phyloP scores from a whole-genome alignment of 2,113 vertebrate genomes.

The Spheniscus mendiculus region DNA sequence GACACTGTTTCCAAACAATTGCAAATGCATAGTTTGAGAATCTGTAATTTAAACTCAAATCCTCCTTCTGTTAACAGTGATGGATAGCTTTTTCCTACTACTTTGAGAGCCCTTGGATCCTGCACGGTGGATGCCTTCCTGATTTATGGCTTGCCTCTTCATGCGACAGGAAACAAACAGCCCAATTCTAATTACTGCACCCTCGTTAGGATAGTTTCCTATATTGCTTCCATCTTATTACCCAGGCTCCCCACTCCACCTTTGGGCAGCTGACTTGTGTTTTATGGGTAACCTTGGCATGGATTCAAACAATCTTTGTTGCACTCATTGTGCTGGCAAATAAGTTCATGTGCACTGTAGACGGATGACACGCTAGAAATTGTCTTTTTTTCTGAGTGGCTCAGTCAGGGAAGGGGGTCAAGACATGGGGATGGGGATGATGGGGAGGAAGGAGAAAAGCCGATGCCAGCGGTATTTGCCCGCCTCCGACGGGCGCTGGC shows the following conservation, averaged over 20 bases:
- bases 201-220: background rate
- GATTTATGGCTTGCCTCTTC: conserved; percentile 45
- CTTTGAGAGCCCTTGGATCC: conserved; percentile 35
- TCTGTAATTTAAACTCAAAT: conserved; percentile 32
- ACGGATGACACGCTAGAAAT: background rate
- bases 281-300: background rate
- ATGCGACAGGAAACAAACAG: background rate
- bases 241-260: background rate
- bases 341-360: background rate
- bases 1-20: conserved; percentile 38
- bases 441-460: background rate
- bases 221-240: background rate
- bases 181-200: background rate
- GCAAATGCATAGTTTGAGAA: background rate
- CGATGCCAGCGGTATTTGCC: background rate
- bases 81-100: conserved; percentile 31
- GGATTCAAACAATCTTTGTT: background rate
- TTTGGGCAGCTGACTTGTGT: background rate
- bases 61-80: conserved; percentile 9
- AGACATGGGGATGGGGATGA: background rate
- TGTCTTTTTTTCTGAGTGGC: background rate
- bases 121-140: conserved; percentile 11
- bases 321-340: background rate
- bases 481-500: background rate
- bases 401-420: background rate